Evolutionary conservation across 2,113 vertebrate genomes (phyloP).

Genomic region (Sylvilagus bachmani): DNA sequence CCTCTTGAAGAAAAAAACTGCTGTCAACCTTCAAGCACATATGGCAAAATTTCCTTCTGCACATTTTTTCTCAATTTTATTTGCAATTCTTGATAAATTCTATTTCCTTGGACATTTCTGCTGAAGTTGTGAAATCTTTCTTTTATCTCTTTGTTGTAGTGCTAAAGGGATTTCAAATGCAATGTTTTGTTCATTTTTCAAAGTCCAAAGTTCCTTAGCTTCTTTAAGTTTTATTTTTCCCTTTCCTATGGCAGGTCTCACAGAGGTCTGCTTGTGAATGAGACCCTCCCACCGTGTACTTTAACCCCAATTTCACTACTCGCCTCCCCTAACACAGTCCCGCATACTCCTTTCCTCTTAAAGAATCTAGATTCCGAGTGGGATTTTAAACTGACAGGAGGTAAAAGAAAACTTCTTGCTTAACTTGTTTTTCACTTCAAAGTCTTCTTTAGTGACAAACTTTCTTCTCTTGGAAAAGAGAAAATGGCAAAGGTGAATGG

Average conservation of each 20-base stretch:
- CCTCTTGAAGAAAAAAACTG: conserved; percentile 78
- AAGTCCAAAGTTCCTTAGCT: conserved; percentile 80
- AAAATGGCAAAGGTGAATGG: conserved; percentile 79
- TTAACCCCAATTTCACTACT: background rate
- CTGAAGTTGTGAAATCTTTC: conserved; percentile 85
- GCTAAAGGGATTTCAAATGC: conserved; percentile 83
- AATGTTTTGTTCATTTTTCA: conserved; percentile 87
- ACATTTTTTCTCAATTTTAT: conserved; percentile 64
- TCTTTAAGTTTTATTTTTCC: conserved; percentile 37
- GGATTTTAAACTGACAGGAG: conserved; percentile 66
- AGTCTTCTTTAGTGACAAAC: conserved; percentile 56
- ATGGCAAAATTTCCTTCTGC: conserved; percentile 58
- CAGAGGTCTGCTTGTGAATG: background rate
- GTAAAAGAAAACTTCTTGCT: conserved; percentile 67
- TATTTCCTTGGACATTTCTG: conserved; percentile 78
- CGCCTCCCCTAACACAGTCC: background rate
- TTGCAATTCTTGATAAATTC: conserved; percentile 72
- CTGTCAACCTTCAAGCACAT: conserved; percentile 79
- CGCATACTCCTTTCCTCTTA: conserved; percentile 14
- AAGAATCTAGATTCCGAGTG: conserved; percentile 73
- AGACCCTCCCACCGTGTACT: fast-evolving
- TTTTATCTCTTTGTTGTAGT: conserved; percentile 85
- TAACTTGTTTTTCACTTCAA: conserved; percentile 77
- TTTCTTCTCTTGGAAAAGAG: conserved; percentile 55
- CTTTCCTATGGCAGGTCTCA: conserved; percentile 64